Percentiles rank a stretch among this genome's conserved stretches.
Evolutionary conservation across 2,888 invertebrate genomes (phyloP).

Genomic region (Protonemura montana): DNA sequence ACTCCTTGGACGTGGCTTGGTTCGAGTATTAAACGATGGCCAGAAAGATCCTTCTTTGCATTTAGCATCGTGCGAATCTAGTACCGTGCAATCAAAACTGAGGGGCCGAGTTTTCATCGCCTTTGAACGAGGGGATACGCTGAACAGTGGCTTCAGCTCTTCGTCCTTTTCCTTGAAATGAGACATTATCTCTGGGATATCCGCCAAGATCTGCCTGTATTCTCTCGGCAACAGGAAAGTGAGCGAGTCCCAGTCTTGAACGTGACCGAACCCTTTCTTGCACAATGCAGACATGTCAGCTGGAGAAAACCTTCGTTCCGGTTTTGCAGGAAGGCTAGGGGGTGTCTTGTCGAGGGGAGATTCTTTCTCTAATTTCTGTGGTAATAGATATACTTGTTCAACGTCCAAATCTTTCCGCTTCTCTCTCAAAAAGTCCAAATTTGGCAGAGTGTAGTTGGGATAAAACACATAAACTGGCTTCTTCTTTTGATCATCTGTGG

Average conservation of each 20-base stretch:
- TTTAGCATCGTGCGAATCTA: background rate
- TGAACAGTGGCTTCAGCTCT: constrained; percentile 66
- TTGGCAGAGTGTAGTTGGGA: constrained; percentile 89
- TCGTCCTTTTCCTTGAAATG: constrained; percentile 68
- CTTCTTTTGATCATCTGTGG: constrained; percentile 39
- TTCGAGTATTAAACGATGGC: constrained; percentile 45
- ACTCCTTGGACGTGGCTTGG: constrained; percentile 66
- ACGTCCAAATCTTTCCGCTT: constrained; percentile 62
- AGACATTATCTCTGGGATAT: constrained; percentile 79
- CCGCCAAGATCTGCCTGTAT: constrained; percentile 78
- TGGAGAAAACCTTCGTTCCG: constrained; percentile 71
- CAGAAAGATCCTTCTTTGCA: constrained; percentile 17
- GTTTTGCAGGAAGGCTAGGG: constrained; percentile 53
- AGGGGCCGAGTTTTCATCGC: background rate
- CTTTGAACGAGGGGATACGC: constrained; percentile 60
- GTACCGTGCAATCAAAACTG: constrained; percentile 14
- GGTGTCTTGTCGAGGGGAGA: constrained; percentile 53
- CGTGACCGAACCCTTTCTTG: constrained; percentile 82
- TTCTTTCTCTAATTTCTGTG: constrained; percentile 55
- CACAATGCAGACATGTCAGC: constrained; percentile 83
- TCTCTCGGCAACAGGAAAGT: constrained; percentile 87
- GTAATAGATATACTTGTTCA: constrained; percentile 69
- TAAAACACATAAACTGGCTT: constrained; percentile 85
- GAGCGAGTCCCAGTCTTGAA: constrained; percentile 93
- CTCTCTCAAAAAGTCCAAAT: constrained; percentile 78